Evolutionary conservation across 2,888 invertebrate genomes (phyloP), one percentile per base, ranked within the genome.

Genomic region (Drosophila limbata): DNA sequence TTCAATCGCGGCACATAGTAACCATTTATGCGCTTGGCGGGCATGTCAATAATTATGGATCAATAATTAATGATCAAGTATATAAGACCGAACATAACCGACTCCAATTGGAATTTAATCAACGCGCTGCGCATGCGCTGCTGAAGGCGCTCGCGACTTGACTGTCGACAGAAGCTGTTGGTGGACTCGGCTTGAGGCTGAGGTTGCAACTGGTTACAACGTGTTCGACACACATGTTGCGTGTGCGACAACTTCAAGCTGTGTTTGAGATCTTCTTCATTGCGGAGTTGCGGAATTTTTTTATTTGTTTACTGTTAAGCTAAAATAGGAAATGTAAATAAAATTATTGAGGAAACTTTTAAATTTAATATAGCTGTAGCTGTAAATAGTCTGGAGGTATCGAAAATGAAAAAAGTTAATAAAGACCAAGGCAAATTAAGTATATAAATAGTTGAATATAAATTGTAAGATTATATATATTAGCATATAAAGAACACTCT

Each of bases 91-190:
- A 11, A 19, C 6, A 48, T 17, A 35, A 31, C n/a, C 52, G 52
- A 37, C 37, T 10, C 40, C 19, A 39, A 56, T 21, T 57, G 40
- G 21, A 35, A 21, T 11, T 40, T 17, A n/a, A 31, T 11, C 11
- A 50, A 68, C 31, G 59, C 62, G 64, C 47, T 57, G 81, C 87
- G 78, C 87, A 78, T 80, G 85, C 84, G 87, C 84, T 70, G 17
- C 53, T 57, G 25, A 33, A 35, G 67, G 55, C 71, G 78, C 51
- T 80, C 80, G 66, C 82, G 69, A 51, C 72, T 72, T 47, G 40
- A 77, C 84, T 84, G 75, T 63, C 66, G 42, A 31, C 59, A 64
- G 59, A 60, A 65, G 59, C 25, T 31, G 64, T 52, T 52, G 3
- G 13, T 1, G 39, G 48, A 19, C 42, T 48, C 39, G 0, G 45